These are phyloP conservation scores for Syngnathus floridae DNA, from an alignment of 2,113 vertebrate species.

Conservation along the genomic window DNA sequence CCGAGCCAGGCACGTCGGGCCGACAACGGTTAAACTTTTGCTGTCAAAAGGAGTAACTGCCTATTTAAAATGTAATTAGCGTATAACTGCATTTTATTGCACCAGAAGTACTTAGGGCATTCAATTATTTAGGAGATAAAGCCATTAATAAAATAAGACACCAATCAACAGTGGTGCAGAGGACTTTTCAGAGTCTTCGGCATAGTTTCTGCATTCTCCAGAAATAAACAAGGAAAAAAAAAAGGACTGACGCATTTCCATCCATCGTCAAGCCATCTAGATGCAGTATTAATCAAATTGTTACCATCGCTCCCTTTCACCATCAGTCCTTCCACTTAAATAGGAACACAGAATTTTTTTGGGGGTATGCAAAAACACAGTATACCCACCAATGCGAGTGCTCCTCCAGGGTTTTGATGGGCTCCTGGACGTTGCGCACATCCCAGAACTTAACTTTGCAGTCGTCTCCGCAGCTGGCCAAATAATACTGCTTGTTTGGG, in stretches of 20 bases:
- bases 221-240: background rate
- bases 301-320: too few species aligned
- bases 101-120: slow-evolving; percentile 39
- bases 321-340: too few species aligned
- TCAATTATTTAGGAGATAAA: slow-evolving; percentile 58
- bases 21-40: slow-evolving; percentile 16
- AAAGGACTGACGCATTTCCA: too few species aligned
- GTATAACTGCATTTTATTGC: slow-evolving; percentile 45
- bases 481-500: slow-evolving; percentile 97
- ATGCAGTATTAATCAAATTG: too few species aligned
- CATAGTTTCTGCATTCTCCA: slow-evolving; percentile 18
- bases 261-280: too few species aligned
- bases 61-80: slow-evolving; percentile 57
- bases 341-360: too few species aligned
- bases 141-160: slow-evolving; percentile 54
- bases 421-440: slow-evolving; percentile 82
- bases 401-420: slow-evolving; percentile 90
- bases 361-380: background rate
- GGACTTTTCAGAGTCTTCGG: slow-evolving; percentile 35
- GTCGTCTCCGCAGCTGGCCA: slow-evolving; percentile 97
- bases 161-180: slow-evolving; percentile 39
- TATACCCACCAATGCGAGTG: slow-evolving; percentile 93
- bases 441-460: slow-evolving; percentile 99
- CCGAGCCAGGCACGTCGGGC: slow-evolving; percentile 1
- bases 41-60: slow-evolving; percentile 39